These are phyloP conservation scores for Syrrhaptes paradoxus DNA, from an alignment of 2,113 vertebrate genomes.

Conservation along the genomic window DNA sequence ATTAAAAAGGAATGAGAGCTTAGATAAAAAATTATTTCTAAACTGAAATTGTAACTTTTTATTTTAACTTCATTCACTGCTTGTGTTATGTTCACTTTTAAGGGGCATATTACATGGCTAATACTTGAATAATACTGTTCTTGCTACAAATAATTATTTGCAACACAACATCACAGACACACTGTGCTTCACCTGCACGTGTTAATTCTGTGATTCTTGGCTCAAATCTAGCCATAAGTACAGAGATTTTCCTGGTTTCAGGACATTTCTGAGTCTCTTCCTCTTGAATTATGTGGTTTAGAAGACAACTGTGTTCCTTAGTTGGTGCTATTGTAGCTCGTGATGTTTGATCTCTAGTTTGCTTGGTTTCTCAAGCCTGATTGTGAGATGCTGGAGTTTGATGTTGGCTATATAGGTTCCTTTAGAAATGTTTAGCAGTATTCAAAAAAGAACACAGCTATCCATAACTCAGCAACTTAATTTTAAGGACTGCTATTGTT, in stretches of 20 bases:
- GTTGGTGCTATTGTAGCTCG: background rate
- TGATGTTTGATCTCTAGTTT: background rate
- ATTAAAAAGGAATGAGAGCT: background rate
- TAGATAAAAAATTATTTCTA: background rate
- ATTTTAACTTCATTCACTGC: background rate
- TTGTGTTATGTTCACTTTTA: background rate
- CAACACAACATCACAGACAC: fast-evolving
- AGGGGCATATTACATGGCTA: background rate
- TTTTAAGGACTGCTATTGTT: background rate
- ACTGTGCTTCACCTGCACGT: background rate
- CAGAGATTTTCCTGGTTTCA: background rate
- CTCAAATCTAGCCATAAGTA: background rate
- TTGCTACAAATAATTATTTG: background rate
- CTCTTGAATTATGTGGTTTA: background rate
- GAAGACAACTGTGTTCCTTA: background rate
- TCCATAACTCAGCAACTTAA: background rate
- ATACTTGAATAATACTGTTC: background rate
- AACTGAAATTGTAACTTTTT: background rate
- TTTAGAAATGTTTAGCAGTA: background rate
- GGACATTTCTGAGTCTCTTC: background rate
- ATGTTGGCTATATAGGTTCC: background rate
- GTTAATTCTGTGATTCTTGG: background rate
- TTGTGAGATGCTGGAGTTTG: background rate
- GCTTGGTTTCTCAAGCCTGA: background rate
- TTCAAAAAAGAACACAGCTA: background rate